Percentiles rank a stretch among this genome's conserved stretches.
These are phyloP conservation scores for Nematopogon swammerdamellus DNA, from an alignment of 2,888 invertebrate genomes.

Conservation along the genomic window DNA sequence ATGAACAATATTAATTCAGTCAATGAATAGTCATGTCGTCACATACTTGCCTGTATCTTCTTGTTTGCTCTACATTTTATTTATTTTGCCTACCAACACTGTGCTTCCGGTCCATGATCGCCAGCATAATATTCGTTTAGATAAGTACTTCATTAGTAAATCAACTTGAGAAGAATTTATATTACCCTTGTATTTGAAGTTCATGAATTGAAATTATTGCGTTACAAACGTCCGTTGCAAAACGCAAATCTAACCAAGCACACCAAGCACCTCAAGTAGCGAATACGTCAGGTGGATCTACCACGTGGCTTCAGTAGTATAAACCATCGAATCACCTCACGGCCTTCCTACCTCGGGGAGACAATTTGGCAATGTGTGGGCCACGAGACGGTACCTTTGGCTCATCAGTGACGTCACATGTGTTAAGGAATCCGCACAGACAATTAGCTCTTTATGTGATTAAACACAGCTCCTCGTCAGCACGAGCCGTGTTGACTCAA, in stretches of 20 bases:
- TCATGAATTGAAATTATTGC: too few relatives aligned
- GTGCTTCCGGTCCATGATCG: too few relatives aligned
- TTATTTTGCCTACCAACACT: too few relatives aligned
- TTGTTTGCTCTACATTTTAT: too few relatives aligned
- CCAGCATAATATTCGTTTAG: too few relatives aligned
- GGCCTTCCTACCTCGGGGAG: background rate
- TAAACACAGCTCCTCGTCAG: conserved; percentile 20
- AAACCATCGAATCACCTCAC: background rate
- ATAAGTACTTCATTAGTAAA: too few relatives aligned
- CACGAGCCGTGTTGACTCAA: background rate
- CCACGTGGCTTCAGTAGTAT: background rate
- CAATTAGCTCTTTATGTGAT: conserved; percentile 53
- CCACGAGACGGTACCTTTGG: background rate
- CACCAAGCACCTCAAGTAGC: background rate
- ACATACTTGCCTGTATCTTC: too few relatives aligned
- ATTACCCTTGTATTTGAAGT: too few relatives aligned
- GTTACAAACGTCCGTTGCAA: background rate
- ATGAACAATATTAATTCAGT: too few relatives aligned
- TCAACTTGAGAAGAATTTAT: too few relatives aligned
- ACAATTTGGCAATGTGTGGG: background rate
- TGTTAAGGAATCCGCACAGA: conserved; percentile 42
- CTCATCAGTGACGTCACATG: background rate
- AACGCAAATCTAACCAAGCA: background rate
- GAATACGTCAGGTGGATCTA: background rate
- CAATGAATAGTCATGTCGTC: too few relatives aligned